Percentiles rank a stretch among this genome's conserved stretches.
These are phyloP conservation scores for Tetropium fuscum DNA, from an alignment of 2,888 invertebrate species.

Conservation along the genomic window DNA sequence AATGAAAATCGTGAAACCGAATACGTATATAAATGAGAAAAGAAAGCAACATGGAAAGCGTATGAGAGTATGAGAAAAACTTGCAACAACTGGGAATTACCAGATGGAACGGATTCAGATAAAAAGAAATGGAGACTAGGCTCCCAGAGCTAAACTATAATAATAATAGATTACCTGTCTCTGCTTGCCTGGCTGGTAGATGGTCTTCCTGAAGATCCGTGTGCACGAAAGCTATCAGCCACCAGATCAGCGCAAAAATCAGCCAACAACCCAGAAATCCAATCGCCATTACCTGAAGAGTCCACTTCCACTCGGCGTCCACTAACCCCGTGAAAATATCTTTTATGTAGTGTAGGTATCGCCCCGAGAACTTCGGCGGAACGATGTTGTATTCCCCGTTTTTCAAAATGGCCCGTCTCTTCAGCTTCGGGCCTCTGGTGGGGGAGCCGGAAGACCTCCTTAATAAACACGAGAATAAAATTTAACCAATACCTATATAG, in stretches of 20 bases:
- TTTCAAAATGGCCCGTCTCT: constrained; percentile 87
- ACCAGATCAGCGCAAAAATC: constrained; percentile 93
- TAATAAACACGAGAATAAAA: background rate
- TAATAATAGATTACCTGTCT: constrained; percentile 58
- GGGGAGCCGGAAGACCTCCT: constrained; percentile 49
- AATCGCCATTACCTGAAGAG: constrained; percentile 87
- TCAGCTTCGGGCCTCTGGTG: constrained; percentile 71
- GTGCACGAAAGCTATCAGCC: constrained; percentile 93
- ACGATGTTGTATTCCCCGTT: constrained; percentile 96
- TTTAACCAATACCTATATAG: no score
- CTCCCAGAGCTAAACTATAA: no score
- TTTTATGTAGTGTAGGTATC: constrained; percentile 79
- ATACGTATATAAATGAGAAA: no score
- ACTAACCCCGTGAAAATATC: constrained; percentile 92
- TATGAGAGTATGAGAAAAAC: no score
- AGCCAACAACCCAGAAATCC: constrained; percentile 95
- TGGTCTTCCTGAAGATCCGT: constrained; percentile 83
- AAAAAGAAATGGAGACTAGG: no score
- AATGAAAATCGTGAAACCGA: no score
- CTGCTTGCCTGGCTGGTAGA: constrained; percentile 68
- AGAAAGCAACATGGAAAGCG: no score
- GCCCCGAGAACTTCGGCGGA: constrained; percentile 85
- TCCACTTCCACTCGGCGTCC: constrained; percentile 97
- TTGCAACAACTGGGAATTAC: no score
- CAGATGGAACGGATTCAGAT: no score